phyloP scores from a whole-genome alignment of 2,888 invertebrate species.

The Heliconius aoede region DNA sequence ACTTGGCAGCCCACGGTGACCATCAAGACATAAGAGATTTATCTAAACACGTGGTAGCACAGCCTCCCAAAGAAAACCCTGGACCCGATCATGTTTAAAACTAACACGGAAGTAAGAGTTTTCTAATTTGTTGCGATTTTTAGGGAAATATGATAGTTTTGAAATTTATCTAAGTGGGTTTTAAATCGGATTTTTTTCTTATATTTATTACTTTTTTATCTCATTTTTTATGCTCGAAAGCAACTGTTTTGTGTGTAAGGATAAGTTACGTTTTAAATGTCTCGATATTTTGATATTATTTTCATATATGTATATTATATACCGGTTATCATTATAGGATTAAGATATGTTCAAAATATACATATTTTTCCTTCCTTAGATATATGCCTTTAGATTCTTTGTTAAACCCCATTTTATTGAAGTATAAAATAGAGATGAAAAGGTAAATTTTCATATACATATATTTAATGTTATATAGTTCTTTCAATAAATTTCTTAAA shows the following conservation, averaged over 20 bases:
- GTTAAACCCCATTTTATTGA: background rate
- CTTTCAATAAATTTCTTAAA: background rate
- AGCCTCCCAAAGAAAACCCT: slow-evolving; percentile 52
- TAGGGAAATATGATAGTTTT: background rate
- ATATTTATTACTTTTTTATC: background rate
- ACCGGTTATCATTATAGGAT: too few relatives aligned
- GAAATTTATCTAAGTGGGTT: background rate
- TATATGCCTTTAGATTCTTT: background rate
- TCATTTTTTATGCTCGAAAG: background rate
- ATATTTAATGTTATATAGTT: background rate
- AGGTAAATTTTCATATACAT: background rate
- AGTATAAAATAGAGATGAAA: background rate
- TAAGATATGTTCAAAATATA: too few relatives aligned
- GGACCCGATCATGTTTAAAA: slow-evolving; percentile 62
- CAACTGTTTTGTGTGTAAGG: background rate
- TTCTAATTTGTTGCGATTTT: background rate
- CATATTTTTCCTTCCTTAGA: background rate
- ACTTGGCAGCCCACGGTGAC: slow-evolving; percentile 83
- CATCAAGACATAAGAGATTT: slow-evolving; percentile 64
- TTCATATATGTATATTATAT: background rate
- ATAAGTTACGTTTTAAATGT: background rate
- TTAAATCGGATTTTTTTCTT: background rate
- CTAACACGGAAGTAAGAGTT: background rate
- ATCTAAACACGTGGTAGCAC: slow-evolving; percentile 61
- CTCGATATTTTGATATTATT: background rate